Evolutionary conservation across 2,888 invertebrate species (phyloP), one percentile per base, ranked within the genome.

Genomic region (Cerastis leucographa): DNA sequence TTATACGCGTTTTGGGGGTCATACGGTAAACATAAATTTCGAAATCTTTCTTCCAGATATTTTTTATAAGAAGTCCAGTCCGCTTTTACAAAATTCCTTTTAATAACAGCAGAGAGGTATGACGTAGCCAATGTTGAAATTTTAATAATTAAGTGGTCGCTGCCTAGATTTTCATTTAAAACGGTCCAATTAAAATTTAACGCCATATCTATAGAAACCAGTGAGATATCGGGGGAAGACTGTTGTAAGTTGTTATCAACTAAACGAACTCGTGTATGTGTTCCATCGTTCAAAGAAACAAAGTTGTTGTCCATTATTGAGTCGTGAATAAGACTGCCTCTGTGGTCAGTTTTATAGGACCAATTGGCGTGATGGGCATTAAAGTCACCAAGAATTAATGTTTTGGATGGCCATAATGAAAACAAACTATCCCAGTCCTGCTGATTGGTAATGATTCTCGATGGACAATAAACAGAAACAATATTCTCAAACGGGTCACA

Each of bases 301-400:
- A 74, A 74, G 5, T 44, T 69, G 17, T 19, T 68, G 1, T 74
- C 69, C 29, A 69, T 29, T 5, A 74, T 6, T 12, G 74, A 25
- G 17, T 74, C 62, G 22, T 51, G 11, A 51, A 74, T 62, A 29
- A 62, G 61, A 19, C 12, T 51, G 5, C 74, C 74, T n/a, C 74
- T 69, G 51, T 19, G 51, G 17, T 74, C 69, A 51, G 68, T 74
- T 62, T 74, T 69, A n/a, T 74, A 69, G 3, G 69, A 74, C 74
- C 69, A 74, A 42, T 62, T 69, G 25, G 44, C 12, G n/a, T 69
- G 74, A 46, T 69, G 74, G 25, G 69, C 74, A 42, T 74, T 74
- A 64, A 74, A 74, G 22, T 74, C 67, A 29, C 73, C 73, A 6
- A 73, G 11, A 5, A 61, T 74, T 61, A 74, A 46, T 4, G 73